Base-by-base conservation (phyloP, 2,888 invertebrate genomes). In the Limulus polyphemus region DNA sequence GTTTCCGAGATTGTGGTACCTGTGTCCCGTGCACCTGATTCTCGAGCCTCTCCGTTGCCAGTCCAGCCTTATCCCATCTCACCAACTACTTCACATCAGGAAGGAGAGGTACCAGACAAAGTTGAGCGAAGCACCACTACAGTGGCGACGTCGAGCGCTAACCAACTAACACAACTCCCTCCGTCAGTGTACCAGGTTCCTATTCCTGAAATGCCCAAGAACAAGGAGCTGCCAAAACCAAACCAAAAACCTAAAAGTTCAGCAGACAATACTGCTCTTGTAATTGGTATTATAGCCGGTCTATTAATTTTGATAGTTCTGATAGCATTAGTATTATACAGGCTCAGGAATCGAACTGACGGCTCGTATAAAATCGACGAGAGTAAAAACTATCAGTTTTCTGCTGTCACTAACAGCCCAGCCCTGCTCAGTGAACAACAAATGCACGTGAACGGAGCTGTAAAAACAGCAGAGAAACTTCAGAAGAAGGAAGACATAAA, bases 271-370 rank as follows among this genome's bases (percentile, higher is more conserved):
- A 68, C 62, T 49, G 65, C 65, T 13, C 56, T 64, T 49, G 62
- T 63, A 1, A 87, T 90, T 62, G 88, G 88, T 68, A 90, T 94
- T 69, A 90, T 92, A 64, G 92, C 92, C 4, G 91, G 90, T 56
- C 88, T 90, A 50, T 79, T 92, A 67, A 93, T 95, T 73, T 90
- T 90, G 49, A 87, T 93, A 68, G 65, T 65, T 4, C 62, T 67
- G 47, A 59, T 62, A 2, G 61, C 64, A 10, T 67, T 62, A 32
- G 57, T 68, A 2, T 68, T 68, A 2, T 71, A 77, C 58, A 73
- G 74, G 14, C 73, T 75, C 51, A 58, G 67, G 32, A 69, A 65
- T 47, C 61, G 67, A 55, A 62, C 67, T 2, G 76, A 76, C 64
- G 77, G 76, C n/a, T 73, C 76, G 2, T 77, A 77, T 65, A 75